Conservation (phyloP, 2,797 vertebrate species). For the Gila robusta region DNA sequence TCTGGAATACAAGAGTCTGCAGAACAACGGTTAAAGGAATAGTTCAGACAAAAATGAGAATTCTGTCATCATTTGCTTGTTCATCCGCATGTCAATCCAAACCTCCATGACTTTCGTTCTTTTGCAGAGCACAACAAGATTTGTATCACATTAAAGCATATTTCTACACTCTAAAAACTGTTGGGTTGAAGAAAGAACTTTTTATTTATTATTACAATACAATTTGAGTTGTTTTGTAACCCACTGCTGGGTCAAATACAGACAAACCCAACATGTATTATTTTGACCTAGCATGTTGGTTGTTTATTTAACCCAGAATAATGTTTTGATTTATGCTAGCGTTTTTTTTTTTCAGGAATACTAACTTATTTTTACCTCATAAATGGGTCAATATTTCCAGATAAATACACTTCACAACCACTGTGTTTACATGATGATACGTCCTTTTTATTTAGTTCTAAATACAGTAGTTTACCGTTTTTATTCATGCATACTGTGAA, state of each 20-base stretch:
- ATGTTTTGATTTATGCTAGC: neutral
- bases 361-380: neutral
- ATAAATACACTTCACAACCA: neutral
- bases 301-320: neutral
- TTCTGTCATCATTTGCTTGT: neutral
- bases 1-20: conserved; percentile 16
- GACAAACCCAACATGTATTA: neutral
- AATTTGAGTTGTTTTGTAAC: neutral
- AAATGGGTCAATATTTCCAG: neutral
- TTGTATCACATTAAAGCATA: neutral
- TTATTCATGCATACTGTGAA: neutral
- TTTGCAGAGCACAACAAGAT: neutral
- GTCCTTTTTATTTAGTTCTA: too few species aligned
- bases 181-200: neutral
- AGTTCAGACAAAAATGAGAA: neutral
- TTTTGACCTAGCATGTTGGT: neutral
- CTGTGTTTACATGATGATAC: neutral
- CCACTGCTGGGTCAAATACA: neutral
- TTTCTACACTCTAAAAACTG: neutral
- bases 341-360: neutral
- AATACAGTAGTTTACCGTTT: neutral
- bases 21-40: neutral
- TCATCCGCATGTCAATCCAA: neutral
- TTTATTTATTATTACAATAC: too few species aligned
- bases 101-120: neutral